phyloP scores from a whole-genome alignment of 2,888 invertebrate genomes.

The Ceramica pisi region DNA sequence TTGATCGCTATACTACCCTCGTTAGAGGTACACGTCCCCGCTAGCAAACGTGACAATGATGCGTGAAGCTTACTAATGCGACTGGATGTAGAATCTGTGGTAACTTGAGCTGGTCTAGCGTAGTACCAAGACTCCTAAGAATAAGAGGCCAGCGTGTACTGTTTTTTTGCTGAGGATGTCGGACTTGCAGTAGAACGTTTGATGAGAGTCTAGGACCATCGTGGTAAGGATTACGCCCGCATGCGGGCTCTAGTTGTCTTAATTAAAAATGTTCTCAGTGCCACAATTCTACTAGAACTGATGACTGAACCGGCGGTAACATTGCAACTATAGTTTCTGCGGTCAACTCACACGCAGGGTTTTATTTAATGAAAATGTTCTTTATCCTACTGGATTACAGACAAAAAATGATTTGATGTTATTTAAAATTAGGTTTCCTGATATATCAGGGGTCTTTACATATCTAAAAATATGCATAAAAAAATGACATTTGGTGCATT shows the following conservation, averaged over 20 bases:
- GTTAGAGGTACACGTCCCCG: conserved; percentile 44
- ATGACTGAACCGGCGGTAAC: no score
- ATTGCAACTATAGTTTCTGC: no score
- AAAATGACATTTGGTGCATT: no score
- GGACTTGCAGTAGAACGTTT: background rate
- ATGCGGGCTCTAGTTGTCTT: background rate
- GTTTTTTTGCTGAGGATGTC: background rate
- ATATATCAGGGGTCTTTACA: no score
- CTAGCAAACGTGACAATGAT: conserved; percentile 46
- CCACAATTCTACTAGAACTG: no score
- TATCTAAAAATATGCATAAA: no score
- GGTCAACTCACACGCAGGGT: no score
- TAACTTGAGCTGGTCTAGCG: background rate
- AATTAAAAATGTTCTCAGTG: no score
- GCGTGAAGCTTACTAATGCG: conserved; percentile 38
- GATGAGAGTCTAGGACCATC: background rate
- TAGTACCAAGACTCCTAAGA: background rate
- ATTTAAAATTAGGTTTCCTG: no score
- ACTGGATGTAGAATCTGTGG: background rate
- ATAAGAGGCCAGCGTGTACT: background rate
- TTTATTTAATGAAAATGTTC: no score
- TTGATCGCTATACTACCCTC: conserved; percentile 25
- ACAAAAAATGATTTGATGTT: no score
- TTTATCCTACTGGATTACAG: no score
- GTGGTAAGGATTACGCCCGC: background rate